Percentiles rank a stretch among this genome's conserved stretches.
phyloP scores from a whole-genome alignment of 2,113 vertebrate genomes.

The Upupa epops region DNA sequence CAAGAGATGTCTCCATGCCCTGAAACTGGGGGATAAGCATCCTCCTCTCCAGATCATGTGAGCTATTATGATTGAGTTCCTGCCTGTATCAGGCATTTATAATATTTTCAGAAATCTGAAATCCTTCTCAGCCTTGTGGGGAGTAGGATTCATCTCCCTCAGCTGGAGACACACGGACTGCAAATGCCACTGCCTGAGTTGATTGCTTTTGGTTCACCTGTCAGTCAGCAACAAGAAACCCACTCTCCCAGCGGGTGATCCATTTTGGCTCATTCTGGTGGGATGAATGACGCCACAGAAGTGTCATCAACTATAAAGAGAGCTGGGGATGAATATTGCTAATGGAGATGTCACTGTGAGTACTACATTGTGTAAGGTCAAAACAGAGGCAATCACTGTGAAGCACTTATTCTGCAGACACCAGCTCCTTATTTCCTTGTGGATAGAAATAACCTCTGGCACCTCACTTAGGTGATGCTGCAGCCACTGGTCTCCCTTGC shows the following conservation, averaged over 20 bases:
- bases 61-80: neutral
- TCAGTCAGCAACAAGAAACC: neutral
- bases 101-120: neutral
- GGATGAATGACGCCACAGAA: neutral
- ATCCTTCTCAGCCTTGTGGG: neutral
- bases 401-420: neutral
- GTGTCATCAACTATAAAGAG: neutral
- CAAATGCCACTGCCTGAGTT: neutral
- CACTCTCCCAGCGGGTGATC: rapidly evolving
- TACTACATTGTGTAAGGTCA: neutral
- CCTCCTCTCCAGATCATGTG: neutral
- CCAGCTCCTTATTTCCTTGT: neutral
- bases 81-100: neutral
- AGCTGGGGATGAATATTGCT: neutral
- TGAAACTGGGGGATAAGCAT: rapidly evolving
- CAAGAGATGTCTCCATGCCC: neutral
- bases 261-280: neutral
- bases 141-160: neutral
- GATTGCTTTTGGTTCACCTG: neutral
- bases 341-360: neutral
- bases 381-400: neutral
- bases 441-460: neutral
- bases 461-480: neutral
- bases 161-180: neutral
- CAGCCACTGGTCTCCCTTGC: neutral